These are phyloP conservation scores for Eulithis testata DNA, from an alignment of 2,888 invertebrate species.

Conservation along the genomic window DNA sequence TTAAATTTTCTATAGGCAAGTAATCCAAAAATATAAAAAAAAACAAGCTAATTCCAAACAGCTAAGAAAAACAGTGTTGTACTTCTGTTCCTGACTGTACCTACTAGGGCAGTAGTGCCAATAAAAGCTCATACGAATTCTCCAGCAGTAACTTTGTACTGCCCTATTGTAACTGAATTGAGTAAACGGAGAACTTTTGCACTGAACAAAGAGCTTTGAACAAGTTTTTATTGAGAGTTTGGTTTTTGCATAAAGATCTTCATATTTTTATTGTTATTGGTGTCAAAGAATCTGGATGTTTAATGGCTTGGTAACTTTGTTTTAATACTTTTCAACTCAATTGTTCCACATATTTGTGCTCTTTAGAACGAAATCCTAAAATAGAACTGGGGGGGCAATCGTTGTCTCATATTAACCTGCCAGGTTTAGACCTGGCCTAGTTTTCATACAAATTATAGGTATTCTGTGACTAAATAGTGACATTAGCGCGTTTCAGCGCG, in stretches of 20 bases:
- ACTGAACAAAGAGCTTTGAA: constrained; percentile 34
- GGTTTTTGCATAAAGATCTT: constrained; percentile 13
- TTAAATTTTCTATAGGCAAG: too few species aligned
- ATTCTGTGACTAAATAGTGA: too few species aligned
- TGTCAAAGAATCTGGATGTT: constrained; percentile 10
- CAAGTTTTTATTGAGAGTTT: constrained; percentile 35
- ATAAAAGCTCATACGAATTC: constrained; percentile 43
- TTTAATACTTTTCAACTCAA: neutral
- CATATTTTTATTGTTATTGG: constrained; percentile 23
- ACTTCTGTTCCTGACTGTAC: neutral
- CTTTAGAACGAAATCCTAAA: neutral
- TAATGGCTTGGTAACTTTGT: constrained; percentile 1
- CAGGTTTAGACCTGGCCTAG: too few species aligned
- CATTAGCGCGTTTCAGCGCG: too few species aligned
- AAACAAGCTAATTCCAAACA: too few species aligned
- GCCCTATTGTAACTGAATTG: constrained; percentile 38
- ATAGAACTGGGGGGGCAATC: too few species aligned
- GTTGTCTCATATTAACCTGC: too few species aligned
- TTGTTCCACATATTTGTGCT: neutral
- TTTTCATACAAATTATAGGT: too few species aligned
- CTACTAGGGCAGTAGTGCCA: constrained; percentile 27
- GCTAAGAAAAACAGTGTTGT: neutral
- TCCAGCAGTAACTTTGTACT: constrained; percentile 40
- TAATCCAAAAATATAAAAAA: too few species aligned
- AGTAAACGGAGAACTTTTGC: constrained; percentile 33